These are phyloP conservation scores for Achlya flavicornis DNA, from an alignment of 2,888 invertebrate genomes.

Conservation along the genomic window DNA sequence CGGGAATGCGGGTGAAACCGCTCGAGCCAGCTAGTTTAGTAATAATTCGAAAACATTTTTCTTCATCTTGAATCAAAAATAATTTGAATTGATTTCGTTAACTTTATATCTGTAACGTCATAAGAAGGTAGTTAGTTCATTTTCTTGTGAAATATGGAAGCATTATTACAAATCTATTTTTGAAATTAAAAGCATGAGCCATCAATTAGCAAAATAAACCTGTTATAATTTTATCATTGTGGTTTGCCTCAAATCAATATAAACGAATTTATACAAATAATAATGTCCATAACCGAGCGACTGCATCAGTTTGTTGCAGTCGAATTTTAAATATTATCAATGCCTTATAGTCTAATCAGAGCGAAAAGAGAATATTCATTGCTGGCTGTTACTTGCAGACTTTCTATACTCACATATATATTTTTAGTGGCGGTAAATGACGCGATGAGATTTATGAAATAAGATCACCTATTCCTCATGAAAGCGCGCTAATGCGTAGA, in stretches of 20 bases:
- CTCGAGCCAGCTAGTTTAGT: no score
- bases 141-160: not conserved
- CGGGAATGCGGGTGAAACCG: no score
- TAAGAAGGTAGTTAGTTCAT: not conserved
- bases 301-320: not conserved
- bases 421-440: no score
- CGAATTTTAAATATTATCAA: not conserved
- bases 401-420: not conserved
- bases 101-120: not conserved
- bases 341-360: not conserved
- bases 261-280: not conserved
- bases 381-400: not conserved
- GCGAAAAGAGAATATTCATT: not conserved
- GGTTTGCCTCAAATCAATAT: not conserved
- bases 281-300: not conserved
- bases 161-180: not conserved
- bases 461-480: no score
- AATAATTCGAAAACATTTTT: not conserved
- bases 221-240: not conserved
- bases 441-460: no score
- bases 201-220: not conserved
- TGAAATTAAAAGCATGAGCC: not conserved
- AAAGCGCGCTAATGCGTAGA: no score
- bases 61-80: not conserved
- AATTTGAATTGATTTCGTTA: not conserved